phyloP scores from a whole-genome alignment of 2,888 invertebrate species.

The Tetramorium bicarinatum region DNA sequence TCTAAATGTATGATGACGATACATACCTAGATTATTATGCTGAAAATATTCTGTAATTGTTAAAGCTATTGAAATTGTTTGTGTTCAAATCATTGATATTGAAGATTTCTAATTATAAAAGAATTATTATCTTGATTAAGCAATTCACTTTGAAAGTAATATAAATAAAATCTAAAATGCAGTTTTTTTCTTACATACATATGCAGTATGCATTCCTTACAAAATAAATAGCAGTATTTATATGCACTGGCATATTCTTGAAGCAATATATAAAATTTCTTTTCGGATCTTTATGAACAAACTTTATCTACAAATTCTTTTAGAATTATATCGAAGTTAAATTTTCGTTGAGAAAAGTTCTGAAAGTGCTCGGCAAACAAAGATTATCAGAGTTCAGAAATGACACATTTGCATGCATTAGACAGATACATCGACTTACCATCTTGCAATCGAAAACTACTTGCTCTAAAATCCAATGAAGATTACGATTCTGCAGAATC shows the following conservation, averaged over 20 bases:
- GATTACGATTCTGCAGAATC: background rate
- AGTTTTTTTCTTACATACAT: background rate
- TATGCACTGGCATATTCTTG: background rate
- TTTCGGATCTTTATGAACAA: background rate
- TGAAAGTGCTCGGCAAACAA: background rate
- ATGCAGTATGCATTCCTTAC: background rate
- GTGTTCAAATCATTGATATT: background rate
- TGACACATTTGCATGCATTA: background rate
- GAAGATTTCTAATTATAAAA: background rate
- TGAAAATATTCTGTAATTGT: constrained; percentile 27
- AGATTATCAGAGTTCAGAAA: constrained; percentile 13
- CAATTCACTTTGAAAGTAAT: constrained; percentile 6
- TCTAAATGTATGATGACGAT: constrained; percentile 4
- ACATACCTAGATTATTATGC: constrained; percentile 31
- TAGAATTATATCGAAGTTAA: background rate
- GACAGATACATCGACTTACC: background rate
- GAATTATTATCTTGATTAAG: background rate
- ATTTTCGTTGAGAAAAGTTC: constrained; percentile 1
- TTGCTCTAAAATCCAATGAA: constrained; percentile 20
- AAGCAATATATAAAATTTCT: background rate
- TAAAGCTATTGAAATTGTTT: constrained; percentile 2
- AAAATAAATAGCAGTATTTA: constrained; percentile 2
- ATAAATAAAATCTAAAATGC: background rate
- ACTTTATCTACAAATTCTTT: background rate
- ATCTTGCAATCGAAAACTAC: background rate